These are phyloP conservation scores for Phortica magna DNA, from an alignment of 2,888 invertebrate species.

Conservation along the genomic window DNA sequence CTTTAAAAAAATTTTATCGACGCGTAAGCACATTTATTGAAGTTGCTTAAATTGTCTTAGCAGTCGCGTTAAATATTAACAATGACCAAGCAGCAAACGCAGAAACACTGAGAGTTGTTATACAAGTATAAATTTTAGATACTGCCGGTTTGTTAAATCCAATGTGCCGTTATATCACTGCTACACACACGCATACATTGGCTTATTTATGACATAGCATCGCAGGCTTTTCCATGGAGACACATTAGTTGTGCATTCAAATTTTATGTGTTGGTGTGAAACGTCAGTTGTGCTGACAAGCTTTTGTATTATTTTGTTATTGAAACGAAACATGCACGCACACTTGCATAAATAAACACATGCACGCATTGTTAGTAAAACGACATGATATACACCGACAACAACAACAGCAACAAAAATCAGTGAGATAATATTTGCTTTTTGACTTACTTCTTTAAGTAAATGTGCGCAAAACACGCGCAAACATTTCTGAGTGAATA, in stretches of 20 bases:
- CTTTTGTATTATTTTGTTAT: slow-evolving; percentile 68
- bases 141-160: no score
- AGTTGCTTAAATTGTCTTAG: no score
- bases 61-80: no score
- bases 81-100: no score
- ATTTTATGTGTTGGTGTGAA: not conserved
- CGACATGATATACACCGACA: not conserved
- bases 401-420: not conserved
- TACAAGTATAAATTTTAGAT: no score
- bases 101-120: no score
- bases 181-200: not conserved
- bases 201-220: not conserved
- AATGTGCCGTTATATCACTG: not conserved
- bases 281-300: slow-evolving; percentile 71
- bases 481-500: not conserved
- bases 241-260: not conserved
- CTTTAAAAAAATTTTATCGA: no score
- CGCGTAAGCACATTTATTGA: no score
- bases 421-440: slow-evolving; percentile 18
- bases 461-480: not conserved
- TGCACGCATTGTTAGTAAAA: not conserved
- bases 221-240: not conserved
- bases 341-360: slow-evolving; percentile 67
- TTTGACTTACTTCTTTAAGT: not conserved
- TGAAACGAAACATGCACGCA: slow-evolving; percentile 57